Percentiles rank a stretch among this genome's conserved stretches.
Evolutionary conservation across 2,797 vertebrate genomes (phyloP).

Genomic region (Cynodonichthys magdalenae): DNA sequence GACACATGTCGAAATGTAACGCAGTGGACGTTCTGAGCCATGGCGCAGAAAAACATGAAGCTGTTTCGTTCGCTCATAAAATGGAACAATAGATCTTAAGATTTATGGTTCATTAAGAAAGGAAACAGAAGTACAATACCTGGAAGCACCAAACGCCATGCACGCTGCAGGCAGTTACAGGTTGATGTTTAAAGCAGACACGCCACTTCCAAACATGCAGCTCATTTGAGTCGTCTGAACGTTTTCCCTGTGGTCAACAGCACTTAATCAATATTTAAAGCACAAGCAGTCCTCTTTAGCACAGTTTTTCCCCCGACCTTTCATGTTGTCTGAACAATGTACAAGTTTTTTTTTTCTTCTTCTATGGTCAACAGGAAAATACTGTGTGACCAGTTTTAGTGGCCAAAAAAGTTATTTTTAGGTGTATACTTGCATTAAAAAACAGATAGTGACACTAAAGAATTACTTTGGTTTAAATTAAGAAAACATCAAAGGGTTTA

Average conservation of each 20-base stretch:
- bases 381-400: no score
- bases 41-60: slow-evolving; percentile 22
- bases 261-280: slow-evolving; percentile 69
- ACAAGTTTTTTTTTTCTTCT: slow-evolving; percentile 25
- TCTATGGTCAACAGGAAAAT: no score
- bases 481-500: no score
- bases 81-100: slow-evolving; percentile 54
- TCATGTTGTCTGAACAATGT: slow-evolving; percentile 29
- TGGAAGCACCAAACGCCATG: slow-evolving; percentile 56
- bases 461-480: no score
- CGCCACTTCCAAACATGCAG: slow-evolving; percentile 47
- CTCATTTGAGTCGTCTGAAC: slow-evolving; percentile 62
- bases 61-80: slow-evolving; percentile 47
- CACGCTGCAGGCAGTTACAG: slow-evolving; percentile 48
- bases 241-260: slow-evolving; percentile 58
- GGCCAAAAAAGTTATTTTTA: no score
- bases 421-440: no score
- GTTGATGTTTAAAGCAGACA: slow-evolving; percentile 66
- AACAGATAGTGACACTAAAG: no score
- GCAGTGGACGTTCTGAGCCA: slow-evolving; percentile 4
- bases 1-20: slow-evolving; percentile 54
- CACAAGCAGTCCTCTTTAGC: slow-evolving; percentile 51
- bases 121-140: slow-evolving; percentile 73
- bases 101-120: slow-evolving; percentile 52
- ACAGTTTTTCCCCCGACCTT: slow-evolving; percentile 54